Base-by-base conservation (phyloP, 1,140 invertebrate species). In the Sesamia nonagrioides region DNA sequence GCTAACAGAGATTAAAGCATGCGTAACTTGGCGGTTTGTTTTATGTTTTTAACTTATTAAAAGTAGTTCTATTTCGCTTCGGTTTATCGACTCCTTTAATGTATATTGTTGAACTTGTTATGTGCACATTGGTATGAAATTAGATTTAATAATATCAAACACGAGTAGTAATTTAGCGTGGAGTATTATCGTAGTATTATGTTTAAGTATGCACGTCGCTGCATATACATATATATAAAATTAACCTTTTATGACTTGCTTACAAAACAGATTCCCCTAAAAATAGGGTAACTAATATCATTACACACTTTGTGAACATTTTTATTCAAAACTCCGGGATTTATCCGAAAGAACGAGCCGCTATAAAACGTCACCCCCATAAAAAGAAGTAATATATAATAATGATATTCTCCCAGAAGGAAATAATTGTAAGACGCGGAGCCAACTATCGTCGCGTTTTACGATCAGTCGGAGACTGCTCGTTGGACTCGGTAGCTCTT, bases 331-430 rank as follows among this genome's bases (percentile, higher is more conserved):
- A 60, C 33, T 68, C 72, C 15, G 37, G 76, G 42, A 78, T 71
- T 71, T 78, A 71, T 50, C 68, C 78, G 35, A 77, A 83, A 80
- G 77, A 83, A 76, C 58, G 58, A 56, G 45, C 79, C 71, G 75
- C 76, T 78, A 72, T 87, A 87, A 87, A 87, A 73, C 81, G 76
- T 78, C 73, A 81, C 81, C 83, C 77, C 80, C 75, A 87, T 88
- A 88, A 87, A 87, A 87, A 82, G 73, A 58, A 15, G 79, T 82
- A 79, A 61, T 68, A 68, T 68, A 68, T 68, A 45, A 82, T 86
- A 84, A 88, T 83, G 81, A 86, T 84, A 84, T 83, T 80, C 83
- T 50, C 58, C 63, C 69, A 72, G 79, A 80, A 79, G 80, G 78
- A 82, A 85, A 86, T 85, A 83, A 88, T 83, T 83, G 82, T 83